A percentile compares a stretch with the other conserved stretches of the same genome.
Conservation (phyloP, 2,797 vertebrate genomes). For the Merluccius polli region DNA sequence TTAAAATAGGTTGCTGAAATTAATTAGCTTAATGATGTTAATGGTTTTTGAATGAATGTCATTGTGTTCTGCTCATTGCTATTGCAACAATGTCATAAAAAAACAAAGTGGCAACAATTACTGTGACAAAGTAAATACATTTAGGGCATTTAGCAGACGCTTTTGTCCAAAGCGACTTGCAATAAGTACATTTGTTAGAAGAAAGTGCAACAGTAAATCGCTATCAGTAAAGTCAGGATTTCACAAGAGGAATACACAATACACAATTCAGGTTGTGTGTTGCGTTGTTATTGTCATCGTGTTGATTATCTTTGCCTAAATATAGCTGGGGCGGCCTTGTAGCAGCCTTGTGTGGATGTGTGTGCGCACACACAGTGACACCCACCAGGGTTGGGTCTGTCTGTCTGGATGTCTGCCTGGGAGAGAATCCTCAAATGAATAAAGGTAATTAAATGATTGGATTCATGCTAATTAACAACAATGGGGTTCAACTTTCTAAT, state of each 20-base stretch:
- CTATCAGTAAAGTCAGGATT: no score
- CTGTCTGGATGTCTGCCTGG: conserved; percentile 66
- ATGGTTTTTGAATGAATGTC: neutral
- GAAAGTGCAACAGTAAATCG: no score
- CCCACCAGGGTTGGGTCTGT: conserved; percentile 51
- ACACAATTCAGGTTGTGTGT: neutral
- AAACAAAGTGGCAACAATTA: neutral
- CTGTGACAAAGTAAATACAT: neutral
- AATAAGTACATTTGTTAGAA: no score
- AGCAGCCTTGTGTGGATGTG: neutral
- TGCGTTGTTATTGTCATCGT: neutral
- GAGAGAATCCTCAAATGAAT: conserved; percentile 83
- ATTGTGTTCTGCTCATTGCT: neutral
- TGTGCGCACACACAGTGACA: conserved; percentile 42
- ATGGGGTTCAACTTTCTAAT: conserved; percentile 99
- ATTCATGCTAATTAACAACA: conserved; percentile 99
- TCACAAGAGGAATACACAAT: no score
- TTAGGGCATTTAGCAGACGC: no score
- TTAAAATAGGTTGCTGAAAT: neutral
- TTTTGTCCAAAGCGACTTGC: no score
- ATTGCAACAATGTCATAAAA: neutral
- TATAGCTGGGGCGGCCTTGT: neutral
- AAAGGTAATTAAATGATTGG: conserved; percentile 99
- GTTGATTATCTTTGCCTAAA: neutral
- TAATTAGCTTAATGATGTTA: neutral